Evolutionary conservation across 2,797 vertebrate species (phyloP).

Genomic region (Sorex maritimensis): DNA sequence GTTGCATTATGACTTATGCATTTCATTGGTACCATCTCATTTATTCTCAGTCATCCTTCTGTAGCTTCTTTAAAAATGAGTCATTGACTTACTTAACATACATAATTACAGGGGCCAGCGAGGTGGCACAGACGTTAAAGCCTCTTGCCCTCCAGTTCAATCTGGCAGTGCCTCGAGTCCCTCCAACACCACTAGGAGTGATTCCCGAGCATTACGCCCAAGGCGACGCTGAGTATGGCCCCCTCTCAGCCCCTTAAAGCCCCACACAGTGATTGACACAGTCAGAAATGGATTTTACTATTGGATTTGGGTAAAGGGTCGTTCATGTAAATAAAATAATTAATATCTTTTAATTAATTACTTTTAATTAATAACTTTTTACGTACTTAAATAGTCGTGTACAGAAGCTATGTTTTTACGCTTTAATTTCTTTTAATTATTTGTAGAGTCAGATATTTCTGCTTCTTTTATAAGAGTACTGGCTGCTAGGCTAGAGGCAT

Average conservation of each 20-base stretch:
- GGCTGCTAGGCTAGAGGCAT: background rate
- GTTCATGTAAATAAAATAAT: background rate
- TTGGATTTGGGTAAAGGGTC: background rate
- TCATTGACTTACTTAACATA: background rate
- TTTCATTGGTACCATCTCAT: background rate
- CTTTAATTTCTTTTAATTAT: background rate
- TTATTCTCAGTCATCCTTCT: background rate
- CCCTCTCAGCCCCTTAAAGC: too few species aligned
- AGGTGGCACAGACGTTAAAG: too few species aligned
- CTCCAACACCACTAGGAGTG: too few species aligned
- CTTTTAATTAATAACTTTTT: too few species aligned
- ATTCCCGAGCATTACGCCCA: too few species aligned
- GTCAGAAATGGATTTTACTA: background rate
- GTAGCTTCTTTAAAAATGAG: background rate
- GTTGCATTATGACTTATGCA: conserved; percentile 29
- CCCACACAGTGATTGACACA: background rate
- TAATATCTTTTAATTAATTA: background rate
- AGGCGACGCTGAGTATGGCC: too few species aligned
- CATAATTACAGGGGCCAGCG: background rate
- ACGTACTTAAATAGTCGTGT: background rate
- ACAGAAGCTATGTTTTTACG: background rate
- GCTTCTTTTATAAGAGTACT: background rate
- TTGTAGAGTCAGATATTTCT: background rate
- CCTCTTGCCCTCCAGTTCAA: too few species aligned
- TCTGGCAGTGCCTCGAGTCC: too few species aligned